Base-by-base conservation (phyloP, 2,113 vertebrate species). In the Amphilophus citrinellus region DNA sequence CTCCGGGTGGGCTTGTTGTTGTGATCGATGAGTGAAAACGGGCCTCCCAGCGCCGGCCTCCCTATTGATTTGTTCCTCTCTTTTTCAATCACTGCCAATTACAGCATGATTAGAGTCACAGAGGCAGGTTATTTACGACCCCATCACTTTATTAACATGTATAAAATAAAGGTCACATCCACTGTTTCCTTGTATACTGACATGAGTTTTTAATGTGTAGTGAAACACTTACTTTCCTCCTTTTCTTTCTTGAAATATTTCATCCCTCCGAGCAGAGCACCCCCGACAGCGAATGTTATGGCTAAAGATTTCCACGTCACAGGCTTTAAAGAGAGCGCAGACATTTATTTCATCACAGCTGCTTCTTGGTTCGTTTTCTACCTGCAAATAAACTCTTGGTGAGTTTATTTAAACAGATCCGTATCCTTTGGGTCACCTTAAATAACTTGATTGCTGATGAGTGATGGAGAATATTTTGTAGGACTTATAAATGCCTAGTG, bases 281-380 rank as follows among this genome's bases (percentile, higher is more conserved):
- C 98, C 2, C 98, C 98, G 14, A 99, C 61, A 4, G 97, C 96
- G 91, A 97, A 96, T 0, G 98, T 97, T 53, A 97, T 8, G 0
- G 94, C 97, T 84, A 99, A 95, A 57, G 98, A 98, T 89, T 97
- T 97, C 98, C 98, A 99, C 0, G 98, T 97, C 84, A 99, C 97
- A 32, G 97, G 97, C 98, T 99, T 95, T 37, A 91, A 83, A 84
- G 61, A 22, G 11, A 42, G 17, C 15, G 30, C 5, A 20, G 5
- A 53, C 32, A 71, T 71, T 53, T 77, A 53, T 53, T 10, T 44
- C 56, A 1, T 27, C 6, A 76, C 27, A 32, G 6, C 44, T 18
- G 47, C 44, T 53, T 53, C 47, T 18, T 53, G 47, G 5, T 15
- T 47, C 39, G 10, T 44, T 66, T 1, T 66, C 24, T 0, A 7